Evolutionary conservation across 2,113 vertebrate genomes (phyloP).

Genomic region (Muscicapa adusta): DNA sequence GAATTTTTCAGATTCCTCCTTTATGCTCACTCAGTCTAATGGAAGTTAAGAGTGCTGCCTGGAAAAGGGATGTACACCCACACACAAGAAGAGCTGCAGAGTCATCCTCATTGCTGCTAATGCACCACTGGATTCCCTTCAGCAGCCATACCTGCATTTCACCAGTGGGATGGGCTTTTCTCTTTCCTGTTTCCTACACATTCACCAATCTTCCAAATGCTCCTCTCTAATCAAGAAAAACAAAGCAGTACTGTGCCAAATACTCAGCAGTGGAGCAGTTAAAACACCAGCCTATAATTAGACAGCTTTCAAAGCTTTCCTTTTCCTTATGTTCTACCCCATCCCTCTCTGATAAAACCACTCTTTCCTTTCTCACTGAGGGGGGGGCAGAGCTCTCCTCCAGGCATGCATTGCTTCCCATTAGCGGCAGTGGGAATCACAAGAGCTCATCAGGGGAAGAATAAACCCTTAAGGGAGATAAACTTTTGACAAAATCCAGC

Average conservation of each 20-base stretch:
- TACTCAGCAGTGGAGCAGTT: neutral
- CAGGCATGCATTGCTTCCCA: neutral
- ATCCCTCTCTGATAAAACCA: neutral
- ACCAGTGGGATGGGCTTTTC: neutral
- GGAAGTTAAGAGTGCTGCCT: neutral
- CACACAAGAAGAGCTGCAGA: neutral
- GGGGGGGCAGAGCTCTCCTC: neutral
- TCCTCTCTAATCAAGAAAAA: conserved; percentile 25
- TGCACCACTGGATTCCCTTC: neutral
- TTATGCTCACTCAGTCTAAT: neutral
- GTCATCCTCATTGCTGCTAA: neutral
- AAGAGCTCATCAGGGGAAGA: neutral
- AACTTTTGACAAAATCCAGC: neutral
- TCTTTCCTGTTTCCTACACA: neutral
- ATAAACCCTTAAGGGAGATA: conserved; percentile 3
- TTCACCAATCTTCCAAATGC: neutral
- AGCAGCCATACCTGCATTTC: neutral
- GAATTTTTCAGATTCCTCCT: neutral
- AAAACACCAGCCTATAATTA: conserved; percentile 1
- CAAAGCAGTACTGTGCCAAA: neutral
- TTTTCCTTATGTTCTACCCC: conserved; percentile 11
- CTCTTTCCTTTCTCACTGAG: neutral
- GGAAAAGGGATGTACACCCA: neutral
- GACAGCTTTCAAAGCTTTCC: neutral
- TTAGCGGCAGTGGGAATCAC: neutral